These are phyloP conservation scores for Dinoponera quadriceps DNA, from an alignment of 1,140 invertebrate genomes.

Conservation along the genomic window DNA sequence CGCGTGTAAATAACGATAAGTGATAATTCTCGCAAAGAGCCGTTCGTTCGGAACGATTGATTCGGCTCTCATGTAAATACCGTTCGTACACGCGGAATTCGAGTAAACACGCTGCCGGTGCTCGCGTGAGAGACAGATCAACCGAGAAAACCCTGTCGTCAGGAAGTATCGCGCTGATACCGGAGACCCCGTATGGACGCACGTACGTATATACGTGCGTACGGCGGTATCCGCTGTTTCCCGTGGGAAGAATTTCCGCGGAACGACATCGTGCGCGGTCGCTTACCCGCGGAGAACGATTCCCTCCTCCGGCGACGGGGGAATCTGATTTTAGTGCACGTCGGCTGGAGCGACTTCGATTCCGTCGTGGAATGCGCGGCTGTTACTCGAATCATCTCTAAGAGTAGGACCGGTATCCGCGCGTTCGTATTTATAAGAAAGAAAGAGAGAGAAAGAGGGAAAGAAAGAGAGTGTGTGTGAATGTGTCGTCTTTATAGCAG, in stretches of 20 bases:
- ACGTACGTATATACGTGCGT: too few species aligned
- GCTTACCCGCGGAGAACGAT: background rate
- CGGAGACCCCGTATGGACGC: too few species aligned
- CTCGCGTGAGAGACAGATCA: background rate
- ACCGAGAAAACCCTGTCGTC: background rate
- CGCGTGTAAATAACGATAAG: conserved; percentile 5
- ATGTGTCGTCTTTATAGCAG: background rate
- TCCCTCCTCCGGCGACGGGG: background rate
- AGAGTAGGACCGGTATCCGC: background rate
- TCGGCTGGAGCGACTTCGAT: background rate
- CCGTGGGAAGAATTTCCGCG: background rate
- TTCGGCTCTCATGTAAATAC: conserved; percentile 18
- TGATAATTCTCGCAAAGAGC: conserved; percentile 14
- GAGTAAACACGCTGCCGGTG: background rate
- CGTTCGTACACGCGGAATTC: background rate
- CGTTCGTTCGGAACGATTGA: background rate
- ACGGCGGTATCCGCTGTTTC: background rate
- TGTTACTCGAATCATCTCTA: background rate
- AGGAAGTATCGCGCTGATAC: background rate
- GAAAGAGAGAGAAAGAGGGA: background rate
- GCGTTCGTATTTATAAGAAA: background rate
- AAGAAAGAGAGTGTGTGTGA: too few species aligned
- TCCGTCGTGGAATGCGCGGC: background rate
- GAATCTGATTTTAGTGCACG: background rate
- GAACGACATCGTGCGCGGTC: background rate